Percentiles rank a stretch among this genome's conserved stretches.
Evolutionary conservation across 64 coral and sea anemone species (phyloP).

Genomic region (Porites lutea): DNA sequence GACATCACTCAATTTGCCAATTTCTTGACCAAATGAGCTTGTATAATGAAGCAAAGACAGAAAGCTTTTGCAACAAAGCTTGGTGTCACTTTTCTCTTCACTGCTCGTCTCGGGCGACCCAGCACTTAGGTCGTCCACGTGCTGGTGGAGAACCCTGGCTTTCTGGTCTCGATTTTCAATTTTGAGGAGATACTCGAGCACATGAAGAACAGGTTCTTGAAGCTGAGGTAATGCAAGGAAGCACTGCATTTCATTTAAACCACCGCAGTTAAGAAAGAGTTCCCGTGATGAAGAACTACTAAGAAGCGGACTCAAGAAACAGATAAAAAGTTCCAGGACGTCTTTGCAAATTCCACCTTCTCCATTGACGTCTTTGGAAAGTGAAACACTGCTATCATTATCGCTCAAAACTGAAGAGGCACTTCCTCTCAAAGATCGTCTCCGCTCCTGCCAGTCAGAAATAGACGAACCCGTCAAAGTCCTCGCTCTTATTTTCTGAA

Average conservation of each 20-base stretch:
- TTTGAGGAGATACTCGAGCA: conserved; percentile 55
- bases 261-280: conserved; percentile 70
- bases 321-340: conserved; percentile 52
- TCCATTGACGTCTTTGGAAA: background rate
- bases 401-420: background rate
- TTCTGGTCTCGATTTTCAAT: conserved; percentile 38
- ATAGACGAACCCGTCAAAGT: background rate
- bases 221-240: conserved; percentile 57
- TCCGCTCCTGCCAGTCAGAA: background rate
- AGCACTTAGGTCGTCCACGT: background rate
- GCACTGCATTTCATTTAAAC: conserved; percentile 47
- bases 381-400: background rate
- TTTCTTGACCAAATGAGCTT: conserved; percentile 1
- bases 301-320: conserved; percentile 48
- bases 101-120: conserved; percentile 25
- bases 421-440: background rate
- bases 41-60: conserved; percentile 48
- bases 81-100: conserved; percentile 17
- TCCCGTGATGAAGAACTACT: background rate
- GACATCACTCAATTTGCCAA: background rate
- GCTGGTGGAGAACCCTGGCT: background rate
- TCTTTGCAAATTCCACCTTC: conserved; percentile 19
- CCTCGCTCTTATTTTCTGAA: conserved; percentile 14
- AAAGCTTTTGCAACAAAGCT: conserved; percentile 50
- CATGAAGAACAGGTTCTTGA: conserved; percentile 53